Base-by-base conservation (phyloP, 2,113 vertebrate species). In the Percopsis transmontana region DNA sequence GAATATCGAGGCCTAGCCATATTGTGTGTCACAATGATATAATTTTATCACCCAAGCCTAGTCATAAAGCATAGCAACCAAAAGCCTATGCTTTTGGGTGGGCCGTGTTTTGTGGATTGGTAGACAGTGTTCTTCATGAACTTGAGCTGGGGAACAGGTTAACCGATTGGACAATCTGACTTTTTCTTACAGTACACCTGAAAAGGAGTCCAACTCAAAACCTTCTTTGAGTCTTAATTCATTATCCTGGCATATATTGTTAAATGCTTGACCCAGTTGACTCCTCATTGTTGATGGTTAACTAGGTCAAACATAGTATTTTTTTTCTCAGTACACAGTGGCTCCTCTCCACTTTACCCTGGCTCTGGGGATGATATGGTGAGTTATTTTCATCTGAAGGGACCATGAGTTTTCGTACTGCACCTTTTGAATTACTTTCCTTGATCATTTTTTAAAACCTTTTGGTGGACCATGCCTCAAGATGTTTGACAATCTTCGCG, bases 201-300 rank as follows among this genome's bases (percentile, higher is more conserved):
- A 62, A 70, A 70, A 33, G 58, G 68, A 70, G 58, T 61, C 57
- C 58, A 61, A 20, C 39, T 53, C n/a, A 61, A 45, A 61, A 70
- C 68, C 50, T 70, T 51, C 8, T 70, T 70, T 42, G 16, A 16
- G 55, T 68, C 65, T 10, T 21, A 15, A 58, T 68, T 58, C 45
- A 68, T 47, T 16, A 67, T 21, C 14, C 55, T 68, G 5, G 64
- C 21, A 47, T 67, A 67, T 33, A 38, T 33, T 57, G 64, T 53
- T 11, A 55, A 7, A 48, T 56, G 50, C 39, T 38, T 21, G 2
- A n/a, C 62, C 62, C 62, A 65, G 51, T 55, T 56, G 6, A 45
- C 39, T 13, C 63, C 63, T 66, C 41, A 40, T 45, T 27, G 18
- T n/a, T 66, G 19, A 33, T 11, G 27, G 23, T 66, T 66, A n/a